Base-by-base conservation (phyloP, 1,140 invertebrate species). In the Lordiphosa clarofinis region DNA sequence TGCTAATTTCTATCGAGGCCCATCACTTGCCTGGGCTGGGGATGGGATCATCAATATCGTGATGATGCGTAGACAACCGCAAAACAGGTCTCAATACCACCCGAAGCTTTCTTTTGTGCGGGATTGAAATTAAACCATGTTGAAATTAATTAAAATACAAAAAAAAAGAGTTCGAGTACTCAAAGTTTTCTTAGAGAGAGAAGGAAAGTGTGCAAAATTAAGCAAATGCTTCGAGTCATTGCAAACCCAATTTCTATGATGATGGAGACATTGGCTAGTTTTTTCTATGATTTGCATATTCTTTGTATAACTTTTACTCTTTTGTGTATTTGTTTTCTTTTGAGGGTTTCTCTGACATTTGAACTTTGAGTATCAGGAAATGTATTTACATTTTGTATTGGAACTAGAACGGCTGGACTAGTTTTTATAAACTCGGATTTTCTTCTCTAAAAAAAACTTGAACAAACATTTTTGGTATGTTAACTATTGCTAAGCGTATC, bases 231-330 rank as follows among this genome's bases (percentile, higher is more conserved):
- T 37, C 47, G 9, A 35, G 47, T 49, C 47, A 49, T 46, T 33
- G 13, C 11, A 46, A 46, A 33, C n/a, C 42, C 15, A 7, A 9
- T n/a, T 42, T 21, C 28, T 35, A 15, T 82, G 73, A 59, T 68
- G 21, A 52, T 57, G 58, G 60, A 19, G 19, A 19, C 19, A 19
- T 19, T 19, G 19, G 61, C 6, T 31, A 31, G 15, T 15, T 73
- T 42, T 56, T 64, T 86, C 78, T 84, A 84, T 84, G 78, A 84
- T 84, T 84, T 84, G 78, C 78, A 84, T 79, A 86, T 86, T 86
- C 70, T 86, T 73, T 56, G 42, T 56, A 72, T 56, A 78, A 86
- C 79, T 86, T 74, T 87, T 87, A 82, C 82, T 69, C 82, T 46
- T 75, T 86, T 86, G 72, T 81, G 58, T 70, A 69, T 61, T 56